These are phyloP conservation scores for Halcyon badia DNA, from an alignment of 2,797 vertebrate species.

Conservation along the genomic window DNA sequence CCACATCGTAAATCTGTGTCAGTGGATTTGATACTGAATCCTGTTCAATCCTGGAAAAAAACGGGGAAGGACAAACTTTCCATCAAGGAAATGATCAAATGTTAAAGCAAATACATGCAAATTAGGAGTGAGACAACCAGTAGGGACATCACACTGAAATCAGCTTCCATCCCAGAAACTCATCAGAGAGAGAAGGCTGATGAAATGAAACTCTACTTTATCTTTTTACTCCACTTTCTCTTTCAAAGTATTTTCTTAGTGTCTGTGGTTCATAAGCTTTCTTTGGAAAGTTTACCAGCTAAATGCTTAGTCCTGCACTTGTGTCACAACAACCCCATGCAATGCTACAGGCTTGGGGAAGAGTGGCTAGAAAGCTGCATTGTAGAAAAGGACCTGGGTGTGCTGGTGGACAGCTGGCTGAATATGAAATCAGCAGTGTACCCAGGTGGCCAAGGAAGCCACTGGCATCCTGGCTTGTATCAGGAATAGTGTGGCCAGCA, in stretches of 20 bases:
- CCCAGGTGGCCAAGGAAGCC: background rate
- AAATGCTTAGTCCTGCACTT: too few species aligned
- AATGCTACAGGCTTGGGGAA: too few species aligned
- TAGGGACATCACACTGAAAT: background rate
- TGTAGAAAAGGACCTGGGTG: background rate
- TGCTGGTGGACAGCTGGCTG: accelerated
- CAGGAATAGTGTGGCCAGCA: background rate
- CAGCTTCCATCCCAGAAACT: background rate
- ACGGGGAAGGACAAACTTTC: background rate
- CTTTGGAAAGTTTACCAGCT: background rate
- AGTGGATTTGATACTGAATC: background rate
- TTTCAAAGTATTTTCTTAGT: background rate
- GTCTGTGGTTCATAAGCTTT: background rate
- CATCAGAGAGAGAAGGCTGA: background rate
- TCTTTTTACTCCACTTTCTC: background rate
- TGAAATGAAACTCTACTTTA: background rate
- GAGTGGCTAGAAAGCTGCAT: background rate
- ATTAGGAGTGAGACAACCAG: background rate
- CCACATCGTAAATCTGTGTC: background rate
- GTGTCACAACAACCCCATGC: background rate
- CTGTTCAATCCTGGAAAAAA: background rate
- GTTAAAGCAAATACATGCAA: background rate
- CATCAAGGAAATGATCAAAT: background rate
- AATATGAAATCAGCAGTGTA: background rate
- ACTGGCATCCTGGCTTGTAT: background rate